These are phyloP conservation scores for Rhabdomys dilectus DNA, from an alignment of 2,113 vertebrate genomes.

Conservation along the genomic window DNA sequence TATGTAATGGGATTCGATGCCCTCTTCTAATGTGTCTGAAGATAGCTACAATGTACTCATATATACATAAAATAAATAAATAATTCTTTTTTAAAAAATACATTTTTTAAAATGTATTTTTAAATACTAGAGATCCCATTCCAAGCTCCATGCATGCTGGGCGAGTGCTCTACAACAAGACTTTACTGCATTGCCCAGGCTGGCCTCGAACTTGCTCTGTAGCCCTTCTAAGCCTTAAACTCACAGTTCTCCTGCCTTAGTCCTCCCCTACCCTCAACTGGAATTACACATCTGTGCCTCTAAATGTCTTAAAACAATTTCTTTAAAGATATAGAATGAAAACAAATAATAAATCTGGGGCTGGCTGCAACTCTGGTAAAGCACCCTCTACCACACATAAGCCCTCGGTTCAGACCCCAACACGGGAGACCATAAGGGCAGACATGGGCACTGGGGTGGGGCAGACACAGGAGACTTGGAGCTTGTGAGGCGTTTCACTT, in stretches of 20 bases:
- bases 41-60: no score
- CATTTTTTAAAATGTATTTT: no score
- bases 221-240: not conserved
- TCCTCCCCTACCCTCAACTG: not conserved
- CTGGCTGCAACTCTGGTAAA: not conserved
- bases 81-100: no score
- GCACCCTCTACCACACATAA: not conserved
- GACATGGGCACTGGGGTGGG: no score
- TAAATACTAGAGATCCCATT: not conserved
- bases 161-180: not conserved
- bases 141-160: not conserved
- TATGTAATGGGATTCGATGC: no score
- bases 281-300: not conserved
- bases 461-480: not conserved
- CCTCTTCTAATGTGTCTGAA: no score
- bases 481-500: not conserved
- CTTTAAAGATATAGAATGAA: constrained; percentile 12
- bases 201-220: not conserved
- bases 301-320: not conserved
- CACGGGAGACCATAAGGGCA: no score
- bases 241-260: not conserved
- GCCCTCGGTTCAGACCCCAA: not conserved
- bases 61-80: no score
- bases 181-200: not conserved
- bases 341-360: not conserved